Percentiles rank a stretch among this genome's conserved stretches.
phyloP scores from a whole-genome alignment of 2,113 vertebrate species.

The Chaetorhynchus papuensis region DNA sequence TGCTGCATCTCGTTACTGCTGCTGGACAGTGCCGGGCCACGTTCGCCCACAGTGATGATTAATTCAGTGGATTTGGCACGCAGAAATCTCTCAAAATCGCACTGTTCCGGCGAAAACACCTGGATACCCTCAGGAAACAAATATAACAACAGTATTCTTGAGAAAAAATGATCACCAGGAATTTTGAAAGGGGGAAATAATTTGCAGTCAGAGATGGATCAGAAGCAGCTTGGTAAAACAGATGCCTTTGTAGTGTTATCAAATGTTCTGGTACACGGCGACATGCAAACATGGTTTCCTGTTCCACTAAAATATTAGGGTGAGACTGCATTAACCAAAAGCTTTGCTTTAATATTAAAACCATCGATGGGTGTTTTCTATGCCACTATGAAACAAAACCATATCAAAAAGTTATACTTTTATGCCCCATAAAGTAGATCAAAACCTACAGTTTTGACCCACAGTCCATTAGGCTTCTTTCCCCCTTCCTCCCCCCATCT shows the following conservation, averaged over 20 bases:
- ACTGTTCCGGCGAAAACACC: conserved; percentile 13
- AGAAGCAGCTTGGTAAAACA: conserved; percentile 13
- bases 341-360: background rate
- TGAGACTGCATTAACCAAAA: background rate
- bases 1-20: background rate
- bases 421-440: background rate
- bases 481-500: background rate
- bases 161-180: background rate
- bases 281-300: background rate
- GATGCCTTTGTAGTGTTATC: background rate
- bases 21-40: background rate
- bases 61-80: background rate
- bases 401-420: background rate
- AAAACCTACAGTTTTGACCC: background rate
- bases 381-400: background rate
- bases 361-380: background rate
- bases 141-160: background rate
- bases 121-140: conserved; percentile 26
- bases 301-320: background rate
- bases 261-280: background rate
- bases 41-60: background rate
- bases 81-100: background rate
- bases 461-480: background rate
- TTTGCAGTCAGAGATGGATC: background rate
- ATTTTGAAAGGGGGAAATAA: conserved; percentile 11